Conservation (phyloP, 1,140 invertebrate genomes). For the Cataglyphis hispanica region DNA sequence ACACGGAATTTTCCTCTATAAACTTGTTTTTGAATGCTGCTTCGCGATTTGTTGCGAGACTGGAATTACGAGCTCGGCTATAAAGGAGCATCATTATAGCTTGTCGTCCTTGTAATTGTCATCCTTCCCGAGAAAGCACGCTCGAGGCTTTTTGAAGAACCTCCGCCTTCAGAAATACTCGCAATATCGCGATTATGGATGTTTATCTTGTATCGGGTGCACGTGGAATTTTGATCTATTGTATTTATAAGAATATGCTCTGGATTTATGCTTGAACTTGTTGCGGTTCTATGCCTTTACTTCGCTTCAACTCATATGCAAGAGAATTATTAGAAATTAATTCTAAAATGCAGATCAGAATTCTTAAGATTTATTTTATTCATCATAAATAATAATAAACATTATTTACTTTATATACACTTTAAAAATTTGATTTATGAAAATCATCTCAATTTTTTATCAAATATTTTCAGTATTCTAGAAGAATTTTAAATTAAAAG, state of each 20-base stretch:
- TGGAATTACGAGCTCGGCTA: neutral
- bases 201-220: slow-evolving; percentile 13
- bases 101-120: slow-evolving; percentile 21
- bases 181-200: slow-evolving; percentile 20
- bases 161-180: neutral
- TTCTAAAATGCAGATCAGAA: slow-evolving; percentile 3
- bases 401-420: neutral
- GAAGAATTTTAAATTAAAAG: neutral
- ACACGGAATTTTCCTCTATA: slow-evolving; percentile 11
- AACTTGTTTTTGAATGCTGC: slow-evolving; percentile 42
- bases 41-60: slow-evolving; percentile 6
- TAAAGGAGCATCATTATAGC: slow-evolving; percentile 24
- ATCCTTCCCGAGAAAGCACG: neutral
- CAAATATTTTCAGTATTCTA: neutral
- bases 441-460: neutral
- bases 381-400: neutral
- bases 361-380: neutral
- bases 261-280: neutral
- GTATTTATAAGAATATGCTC: neutral
- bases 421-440: neutral
- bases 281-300: slow-evolving; percentile 8
- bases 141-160: neutral
- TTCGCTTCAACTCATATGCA: neutral
- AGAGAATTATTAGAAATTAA: neutral
- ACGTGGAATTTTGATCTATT: slow-evolving; percentile 21